phyloP scores from a whole-genome alignment of 2,888 invertebrate species.

The Lasius fuliginosus region DNA sequence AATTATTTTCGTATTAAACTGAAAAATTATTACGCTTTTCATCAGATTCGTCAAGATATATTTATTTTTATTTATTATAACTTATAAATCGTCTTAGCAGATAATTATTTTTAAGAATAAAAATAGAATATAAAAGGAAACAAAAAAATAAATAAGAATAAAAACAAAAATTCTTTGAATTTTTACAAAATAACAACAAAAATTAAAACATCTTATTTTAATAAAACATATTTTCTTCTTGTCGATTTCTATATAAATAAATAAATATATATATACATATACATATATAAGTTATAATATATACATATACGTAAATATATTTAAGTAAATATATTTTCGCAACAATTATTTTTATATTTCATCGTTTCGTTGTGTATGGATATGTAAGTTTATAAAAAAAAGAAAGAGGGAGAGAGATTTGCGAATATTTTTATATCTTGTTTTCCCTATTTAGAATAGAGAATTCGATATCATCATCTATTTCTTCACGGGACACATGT shows the following conservation, averaged over 20 bases:
- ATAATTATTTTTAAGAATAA: not conserved
- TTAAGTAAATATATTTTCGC: not conserved
- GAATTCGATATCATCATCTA: not conserved
- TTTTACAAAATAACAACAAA: not conserved
- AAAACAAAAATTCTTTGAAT: not conserved
- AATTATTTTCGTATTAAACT: not conserved
- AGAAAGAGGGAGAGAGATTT: not conserved
- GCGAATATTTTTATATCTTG: not conserved
- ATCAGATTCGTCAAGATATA: not conserved
- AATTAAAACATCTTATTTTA: not conserved
- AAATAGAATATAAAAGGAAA: not conserved
- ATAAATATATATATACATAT: no score
- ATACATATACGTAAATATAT: no score
- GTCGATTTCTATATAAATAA: not conserved
- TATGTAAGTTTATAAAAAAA: no score
- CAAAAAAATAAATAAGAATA: not conserved
- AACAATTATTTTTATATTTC: no score
- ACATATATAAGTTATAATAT: no score
- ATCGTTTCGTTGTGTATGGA: no score
- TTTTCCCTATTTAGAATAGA: not conserved
- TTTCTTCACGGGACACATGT: conserved; percentile 3
- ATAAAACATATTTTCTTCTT: not conserved
- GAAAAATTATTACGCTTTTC: not conserved
- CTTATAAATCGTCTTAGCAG: not conserved
- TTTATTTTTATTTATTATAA: not conserved